Evolutionary conservation across 1,140 invertebrate species (phyloP).

Genomic region (Hirudo medicinalis): DNA sequence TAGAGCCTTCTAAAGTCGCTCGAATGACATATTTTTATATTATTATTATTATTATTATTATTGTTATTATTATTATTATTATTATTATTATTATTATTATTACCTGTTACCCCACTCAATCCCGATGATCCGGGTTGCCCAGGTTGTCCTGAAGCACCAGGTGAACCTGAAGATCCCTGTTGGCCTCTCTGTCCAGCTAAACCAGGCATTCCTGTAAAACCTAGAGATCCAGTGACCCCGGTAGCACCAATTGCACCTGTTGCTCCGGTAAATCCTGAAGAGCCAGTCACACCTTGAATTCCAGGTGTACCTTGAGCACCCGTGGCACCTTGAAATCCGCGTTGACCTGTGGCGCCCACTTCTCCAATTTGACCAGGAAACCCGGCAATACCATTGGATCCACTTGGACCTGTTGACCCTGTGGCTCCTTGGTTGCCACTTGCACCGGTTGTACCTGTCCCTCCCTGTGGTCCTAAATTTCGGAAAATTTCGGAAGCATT

Average conservation of each 20-base stretch:
- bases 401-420: slow-evolving; percentile 11
- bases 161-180: slow-evolving; percentile 10
- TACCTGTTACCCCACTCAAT: not conserved
- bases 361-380: slow-evolving; percentile 5
- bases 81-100: not conserved
- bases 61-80: not conserved
- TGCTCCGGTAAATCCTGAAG: slow-evolving; percentile 14
- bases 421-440: not conserved
- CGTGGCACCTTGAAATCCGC: slow-evolving; percentile 7
- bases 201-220: slow-evolving; percentile 8
- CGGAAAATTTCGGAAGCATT: too few relatives aligned
- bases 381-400: slow-evolving; percentile 3
- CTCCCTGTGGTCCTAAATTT: not conserved
- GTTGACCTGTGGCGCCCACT: slow-evolving; percentile 5
- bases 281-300: slow-evolving; percentile 8
- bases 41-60: too few relatives aligned
- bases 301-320: slow-evolving; percentile 12
- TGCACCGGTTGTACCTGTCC: not conserved
- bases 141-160: slow-evolving; percentile 12
- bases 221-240: not conserved
- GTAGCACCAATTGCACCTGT: not conserved
- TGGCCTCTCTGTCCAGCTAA: slow-evolving; percentile 11
- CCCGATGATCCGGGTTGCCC: not conserved
- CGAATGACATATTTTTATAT: too few relatives aligned
- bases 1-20: too few relatives aligned